These are phyloP conservation scores for Myiopsitta monachus DNA, from an alignment of 2,113 vertebrate genomes.

Conservation along the genomic window DNA sequence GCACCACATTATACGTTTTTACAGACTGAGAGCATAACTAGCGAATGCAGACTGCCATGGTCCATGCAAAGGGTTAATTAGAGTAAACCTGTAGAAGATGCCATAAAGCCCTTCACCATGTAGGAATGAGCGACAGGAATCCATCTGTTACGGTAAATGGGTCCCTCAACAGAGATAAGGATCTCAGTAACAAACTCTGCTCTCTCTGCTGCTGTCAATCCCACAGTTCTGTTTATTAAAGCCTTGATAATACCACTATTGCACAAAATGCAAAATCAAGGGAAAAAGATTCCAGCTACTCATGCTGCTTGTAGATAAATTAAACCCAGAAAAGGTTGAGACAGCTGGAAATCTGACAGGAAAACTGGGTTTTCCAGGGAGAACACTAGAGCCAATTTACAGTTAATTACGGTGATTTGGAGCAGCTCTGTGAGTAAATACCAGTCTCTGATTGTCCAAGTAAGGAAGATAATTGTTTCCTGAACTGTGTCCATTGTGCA, in stretches of 20 bases:
- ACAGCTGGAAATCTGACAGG: conserved; percentile 45
- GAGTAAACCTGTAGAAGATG: not conserved
- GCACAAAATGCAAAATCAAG: conserved; percentile 2
- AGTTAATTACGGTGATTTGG: conserved; percentile 71
- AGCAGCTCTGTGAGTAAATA: conserved; percentile 62
- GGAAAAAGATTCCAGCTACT: not conserved
- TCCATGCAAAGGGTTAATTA: not conserved
- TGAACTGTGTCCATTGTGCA: conserved; percentile 49
- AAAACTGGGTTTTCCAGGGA: conserved; percentile 60
- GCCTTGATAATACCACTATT: not conserved
- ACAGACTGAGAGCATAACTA: fast-evolving
- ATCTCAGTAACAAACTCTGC: not conserved
- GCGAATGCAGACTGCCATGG: not conserved
- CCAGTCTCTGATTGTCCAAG: conserved; percentile 45
- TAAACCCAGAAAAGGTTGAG: conserved; percentile 47
- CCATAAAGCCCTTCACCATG: not conserved
- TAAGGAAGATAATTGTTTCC: conserved; percentile 65
- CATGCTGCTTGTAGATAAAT: conserved; percentile 35
- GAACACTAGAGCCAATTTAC: conserved; percentile 57
- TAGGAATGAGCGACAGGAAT: not conserved
- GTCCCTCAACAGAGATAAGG: not conserved
- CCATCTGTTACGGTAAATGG: not conserved
- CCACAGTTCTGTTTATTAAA: not conserved
- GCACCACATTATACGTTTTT: fast-evolving
- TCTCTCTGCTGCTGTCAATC: not conserved